Percentiles rank a stretch among this genome's conserved stretches.
phyloP scores from a whole-genome alignment of 2,797 vertebrate species.

The Betta splendens region DNA sequence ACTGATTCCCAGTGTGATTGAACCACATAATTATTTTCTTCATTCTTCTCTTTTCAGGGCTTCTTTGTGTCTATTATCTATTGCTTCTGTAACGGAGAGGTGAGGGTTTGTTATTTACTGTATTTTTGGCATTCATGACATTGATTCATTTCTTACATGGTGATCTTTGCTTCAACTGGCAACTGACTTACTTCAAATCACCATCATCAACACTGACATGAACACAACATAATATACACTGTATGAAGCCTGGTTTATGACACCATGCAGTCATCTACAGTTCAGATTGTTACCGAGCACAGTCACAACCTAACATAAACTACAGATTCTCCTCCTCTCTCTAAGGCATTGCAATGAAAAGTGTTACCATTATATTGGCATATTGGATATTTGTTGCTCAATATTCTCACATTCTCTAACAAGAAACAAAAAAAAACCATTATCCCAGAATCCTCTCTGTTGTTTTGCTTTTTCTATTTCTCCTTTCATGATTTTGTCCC shows the following conservation, averaged over 20 bases:
- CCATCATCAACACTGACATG: no score
- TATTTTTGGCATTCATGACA: neutral
- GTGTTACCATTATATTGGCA: no score
- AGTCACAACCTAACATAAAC: no score
- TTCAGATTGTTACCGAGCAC: no score
- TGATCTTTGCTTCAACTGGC: no score
- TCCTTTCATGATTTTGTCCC: neutral
- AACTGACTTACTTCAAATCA: no score
- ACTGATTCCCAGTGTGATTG: neutral
- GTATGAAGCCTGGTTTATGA: no score
- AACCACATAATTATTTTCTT: neutral
- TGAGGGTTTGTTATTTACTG: conserved; percentile 65
- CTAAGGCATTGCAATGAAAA: conserved; percentile 3
- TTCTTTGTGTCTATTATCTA: conserved; percentile 94
- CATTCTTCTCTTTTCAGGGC: conserved; percentile 77
- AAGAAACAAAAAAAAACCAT: no score
- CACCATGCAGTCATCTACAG: no score
- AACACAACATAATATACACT: no score
- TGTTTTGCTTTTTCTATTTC: neutral
- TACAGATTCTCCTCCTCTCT: neutral
- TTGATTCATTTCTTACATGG: neutral
- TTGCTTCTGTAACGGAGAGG: conserved; percentile 93
- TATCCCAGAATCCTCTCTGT: neutral
- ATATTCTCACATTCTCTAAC: no score
- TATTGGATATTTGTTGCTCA: neutral